Evolutionary conservation across 2,113 vertebrate species (phyloP).

Genomic region (Hippotragus niger): DNA sequence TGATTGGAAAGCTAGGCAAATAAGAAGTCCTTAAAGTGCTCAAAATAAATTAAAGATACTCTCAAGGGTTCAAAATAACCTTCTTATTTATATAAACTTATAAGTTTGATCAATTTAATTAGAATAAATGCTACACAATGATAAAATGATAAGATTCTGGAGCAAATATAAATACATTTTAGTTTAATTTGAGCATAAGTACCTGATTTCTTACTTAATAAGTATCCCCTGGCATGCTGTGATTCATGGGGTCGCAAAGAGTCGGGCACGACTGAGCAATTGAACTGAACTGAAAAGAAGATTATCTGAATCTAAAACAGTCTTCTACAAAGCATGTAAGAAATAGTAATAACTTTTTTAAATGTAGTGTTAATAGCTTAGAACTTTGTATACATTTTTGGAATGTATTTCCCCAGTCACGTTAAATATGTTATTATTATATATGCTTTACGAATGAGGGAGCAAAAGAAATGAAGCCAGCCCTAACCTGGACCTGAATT

Average conservation of each 20-base stretch:
- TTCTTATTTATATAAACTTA: background rate
- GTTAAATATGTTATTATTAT: background rate
- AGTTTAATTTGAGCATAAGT: background rate
- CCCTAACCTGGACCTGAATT: background rate
- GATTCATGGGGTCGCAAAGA: too few relatives aligned
- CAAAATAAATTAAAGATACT: background rate
- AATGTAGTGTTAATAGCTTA: background rate
- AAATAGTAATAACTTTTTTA: background rate
- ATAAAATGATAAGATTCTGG: background rate
- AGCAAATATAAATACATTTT: background rate
- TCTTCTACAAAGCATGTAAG: background rate
- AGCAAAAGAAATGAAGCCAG: background rate
- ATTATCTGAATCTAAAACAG: background rate
- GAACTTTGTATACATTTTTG: background rate
- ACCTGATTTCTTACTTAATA: background rate
- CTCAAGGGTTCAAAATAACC: background rate
- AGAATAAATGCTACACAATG: background rate
- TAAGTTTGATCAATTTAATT: background rate
- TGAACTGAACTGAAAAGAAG: background rate
- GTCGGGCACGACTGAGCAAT: rapidly evolving
- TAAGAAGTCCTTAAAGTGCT: background rate
- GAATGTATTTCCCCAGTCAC: background rate
- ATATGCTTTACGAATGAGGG: background rate
- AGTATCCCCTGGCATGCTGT: too few relatives aligned
- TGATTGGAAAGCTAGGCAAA: background rate